These are phyloP conservation scores for Pollimyrus isidori DNA, from an alignment of 2,113 vertebrate species.

Conservation along the genomic window DNA sequence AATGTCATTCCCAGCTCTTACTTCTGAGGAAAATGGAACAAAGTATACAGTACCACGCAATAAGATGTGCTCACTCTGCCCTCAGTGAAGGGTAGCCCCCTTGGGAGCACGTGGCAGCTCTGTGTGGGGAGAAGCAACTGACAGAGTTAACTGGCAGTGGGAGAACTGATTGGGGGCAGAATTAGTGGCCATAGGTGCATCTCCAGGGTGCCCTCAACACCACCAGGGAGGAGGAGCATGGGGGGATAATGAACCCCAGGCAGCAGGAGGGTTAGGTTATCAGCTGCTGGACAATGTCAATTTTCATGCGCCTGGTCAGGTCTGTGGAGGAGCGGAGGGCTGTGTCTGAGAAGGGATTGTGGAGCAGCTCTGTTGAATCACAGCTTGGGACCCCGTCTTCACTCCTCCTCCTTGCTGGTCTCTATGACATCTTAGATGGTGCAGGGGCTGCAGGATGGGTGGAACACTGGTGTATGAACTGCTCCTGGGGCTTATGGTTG, in stretches of 20 bases:
- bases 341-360: slow-evolving; percentile 21
- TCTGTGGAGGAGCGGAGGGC: slow-evolving; percentile 45
- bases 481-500: slow-evolving; percentile 29
- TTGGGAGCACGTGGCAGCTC: slow-evolving; percentile 56
- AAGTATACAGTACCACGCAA: background rate
- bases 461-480: slow-evolving; percentile 33
- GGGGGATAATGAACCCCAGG: slow-evolving; percentile 56
- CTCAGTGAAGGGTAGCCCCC: slow-evolving; percentile 80
- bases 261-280: slow-evolving; percentile 76
- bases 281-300: slow-evolving; percentile 77
- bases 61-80: background rate
- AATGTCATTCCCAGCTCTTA: background rate
- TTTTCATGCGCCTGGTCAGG: slow-evolving; percentile 63
- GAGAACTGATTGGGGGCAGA: slow-evolving; percentile 68
- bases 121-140: slow-evolving; percentile 77
- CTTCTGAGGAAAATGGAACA: background rate
- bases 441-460: slow-evolving; percentile 55
- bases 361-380: slow-evolving; percentile 9
- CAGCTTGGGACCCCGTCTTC: slow-evolving; percentile 5
- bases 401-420: slow-evolving; percentile 43
- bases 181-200: slow-evolving; percentile 77
- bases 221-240: slow-evolving; percentile 48
- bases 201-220: slow-evolving; percentile 64
- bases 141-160: slow-evolving; percentile 72
- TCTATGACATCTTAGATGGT: slow-evolving; percentile 65